phyloP scores from a whole-genome alignment of 1,140 invertebrate species.

The Hylaeus volcanicus region DNA sequence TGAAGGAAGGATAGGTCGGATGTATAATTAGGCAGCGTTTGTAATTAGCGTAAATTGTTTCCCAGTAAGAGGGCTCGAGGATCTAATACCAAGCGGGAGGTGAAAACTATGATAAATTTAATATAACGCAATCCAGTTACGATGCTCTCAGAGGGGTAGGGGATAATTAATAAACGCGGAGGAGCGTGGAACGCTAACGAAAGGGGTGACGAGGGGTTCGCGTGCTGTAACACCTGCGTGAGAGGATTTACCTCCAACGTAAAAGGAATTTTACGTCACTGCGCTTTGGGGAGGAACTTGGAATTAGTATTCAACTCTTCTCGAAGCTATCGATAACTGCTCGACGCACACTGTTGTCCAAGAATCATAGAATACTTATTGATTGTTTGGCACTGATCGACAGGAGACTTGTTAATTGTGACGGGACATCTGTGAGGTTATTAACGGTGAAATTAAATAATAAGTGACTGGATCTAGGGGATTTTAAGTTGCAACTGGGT shows the following conservation, averaged over 20 bases:
- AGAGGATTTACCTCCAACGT: background rate
- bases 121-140: constrained; percentile 63
- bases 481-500: background rate
- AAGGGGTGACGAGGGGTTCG: background rate
- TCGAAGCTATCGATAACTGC: too few relatives aligned
- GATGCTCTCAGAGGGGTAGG: background rate
- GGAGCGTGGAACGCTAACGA: too few relatives aligned
- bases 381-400: too few relatives aligned
- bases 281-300: too few relatives aligned
- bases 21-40: constrained; percentile 77
- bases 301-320: too few relatives aligned
- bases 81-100: constrained; percentile 57
- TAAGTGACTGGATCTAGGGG: too few relatives aligned
- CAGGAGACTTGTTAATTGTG: too few relatives aligned
- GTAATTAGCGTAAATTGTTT: constrained; percentile 81
- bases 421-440: too few relatives aligned
- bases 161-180: constrained; percentile 59
- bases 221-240: background rate
- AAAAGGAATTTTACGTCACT: background rate
- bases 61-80: constrained; percentile 66
- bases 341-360: too few relatives aligned
- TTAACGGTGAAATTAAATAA: too few relatives aligned
- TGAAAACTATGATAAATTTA: constrained; percentile 67
- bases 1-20: constrained; percentile 66
- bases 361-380: too few relatives aligned